Evolutionary conservation across 2,113 vertebrate species (phyloP).

Genomic region (rabbit (Oryctolagus cuniculus)): DNA sequence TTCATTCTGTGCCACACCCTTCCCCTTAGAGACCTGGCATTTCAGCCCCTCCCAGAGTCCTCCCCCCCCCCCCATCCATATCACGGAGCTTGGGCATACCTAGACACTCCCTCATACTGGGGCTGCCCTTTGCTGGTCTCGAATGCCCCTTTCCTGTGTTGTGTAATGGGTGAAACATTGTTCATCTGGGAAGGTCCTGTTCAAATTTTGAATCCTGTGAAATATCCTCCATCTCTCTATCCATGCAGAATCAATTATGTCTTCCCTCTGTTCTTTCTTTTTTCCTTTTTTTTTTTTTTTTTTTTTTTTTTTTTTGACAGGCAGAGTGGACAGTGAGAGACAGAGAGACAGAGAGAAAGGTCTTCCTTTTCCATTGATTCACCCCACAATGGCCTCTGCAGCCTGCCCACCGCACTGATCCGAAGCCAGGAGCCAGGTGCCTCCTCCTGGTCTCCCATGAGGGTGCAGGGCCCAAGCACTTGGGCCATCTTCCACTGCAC

Average conservation of each 20-base stretch:
- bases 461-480: no score
- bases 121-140: not conserved
- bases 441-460: no score
- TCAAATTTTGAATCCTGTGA: not conserved
- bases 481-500: no score
- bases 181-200: not conserved
- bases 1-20: not conserved
- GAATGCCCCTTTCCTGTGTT: not conserved
- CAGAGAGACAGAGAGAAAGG: no score
- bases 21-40: not conserved
- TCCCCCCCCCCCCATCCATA: no score
- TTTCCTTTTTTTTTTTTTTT: no score
- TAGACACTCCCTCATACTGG: fast-evolving
- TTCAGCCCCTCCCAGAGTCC: not conserved
- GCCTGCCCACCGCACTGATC: no score
- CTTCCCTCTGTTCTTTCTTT: not conserved
- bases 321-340: no score
- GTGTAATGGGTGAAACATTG: not conserved
- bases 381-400: no score
- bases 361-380: no score
- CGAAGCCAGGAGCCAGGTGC: no score
- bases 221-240: not conserved
- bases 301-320: no score
- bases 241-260: not conserved
- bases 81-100: not conserved